Conservation (phyloP, 2,113 vertebrate genomes). For the Oreocharis arfaki region DNA sequence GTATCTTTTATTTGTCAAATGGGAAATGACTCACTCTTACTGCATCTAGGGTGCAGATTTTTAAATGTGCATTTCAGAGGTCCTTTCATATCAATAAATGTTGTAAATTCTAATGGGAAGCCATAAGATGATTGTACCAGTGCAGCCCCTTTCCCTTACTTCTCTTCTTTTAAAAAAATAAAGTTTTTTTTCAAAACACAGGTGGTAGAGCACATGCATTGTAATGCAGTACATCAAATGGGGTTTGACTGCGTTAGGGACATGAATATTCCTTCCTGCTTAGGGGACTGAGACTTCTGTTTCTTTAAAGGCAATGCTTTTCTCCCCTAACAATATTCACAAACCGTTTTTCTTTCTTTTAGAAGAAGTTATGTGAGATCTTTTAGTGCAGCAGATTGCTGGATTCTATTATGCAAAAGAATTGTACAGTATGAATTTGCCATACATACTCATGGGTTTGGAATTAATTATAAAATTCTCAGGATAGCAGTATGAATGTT, state of each 20-base stretch:
- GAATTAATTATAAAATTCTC: not conserved
- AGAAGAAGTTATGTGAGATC: not conserved
- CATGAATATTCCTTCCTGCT: not conserved
- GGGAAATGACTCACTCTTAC: not conserved
- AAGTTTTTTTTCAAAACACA: not conserved
- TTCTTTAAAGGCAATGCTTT: not conserved
- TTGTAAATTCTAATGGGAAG: not conserved
- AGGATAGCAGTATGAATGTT: not conserved
- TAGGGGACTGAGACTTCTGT: not conserved
- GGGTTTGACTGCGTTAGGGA: not conserved
- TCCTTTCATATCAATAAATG: not conserved
- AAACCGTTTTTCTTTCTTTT: not conserved
- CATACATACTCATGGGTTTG: not conserved
- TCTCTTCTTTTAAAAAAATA: not conserved
- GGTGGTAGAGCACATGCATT: not conserved
- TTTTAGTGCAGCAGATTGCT: not conserved
- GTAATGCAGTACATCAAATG: not conserved
- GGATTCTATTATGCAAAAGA: not conserved
- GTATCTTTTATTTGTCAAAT: constrained; percentile 32
- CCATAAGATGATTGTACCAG: not conserved
- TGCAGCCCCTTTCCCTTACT: not conserved
- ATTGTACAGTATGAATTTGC: not conserved
- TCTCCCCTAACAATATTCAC: not conserved
- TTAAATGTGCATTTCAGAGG: not conserved
- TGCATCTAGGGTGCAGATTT: not conserved